These are phyloP conservation scores for Picathartes gymnocephalus DNA, from an alignment of 2,113 vertebrate species.

Conservation along the genomic window DNA sequence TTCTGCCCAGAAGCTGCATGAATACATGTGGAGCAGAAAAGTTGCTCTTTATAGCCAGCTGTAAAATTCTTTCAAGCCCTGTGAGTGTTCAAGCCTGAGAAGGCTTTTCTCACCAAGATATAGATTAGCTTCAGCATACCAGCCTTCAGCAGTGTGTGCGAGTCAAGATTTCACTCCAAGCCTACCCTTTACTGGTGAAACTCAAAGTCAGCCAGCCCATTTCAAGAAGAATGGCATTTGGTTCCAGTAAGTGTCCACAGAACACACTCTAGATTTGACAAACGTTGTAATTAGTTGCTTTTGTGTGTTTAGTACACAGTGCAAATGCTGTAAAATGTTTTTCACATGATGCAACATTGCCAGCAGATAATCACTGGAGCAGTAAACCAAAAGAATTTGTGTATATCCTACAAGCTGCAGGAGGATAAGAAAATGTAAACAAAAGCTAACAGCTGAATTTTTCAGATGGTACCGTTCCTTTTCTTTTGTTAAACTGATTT, in stretches of 20 bases:
- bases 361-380: conserved; percentile 57
- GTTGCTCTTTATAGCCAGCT: conserved; percentile 56
- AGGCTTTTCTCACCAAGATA: conserved; percentile 13
- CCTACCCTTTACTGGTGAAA: not conserved
- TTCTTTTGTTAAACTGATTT: not conserved
- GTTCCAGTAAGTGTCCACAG: not conserved
- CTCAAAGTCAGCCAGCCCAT: not conserved
- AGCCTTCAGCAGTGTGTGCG: not conserved
- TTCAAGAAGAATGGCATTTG: not conserved
- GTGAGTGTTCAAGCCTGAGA: conserved; percentile 32
- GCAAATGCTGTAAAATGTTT: conserved; percentile 41
- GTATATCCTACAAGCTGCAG: conserved; percentile 25
- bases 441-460: conserved; percentile 36
- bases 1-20: conserved; percentile 57
- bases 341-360: conserved; percentile 38
- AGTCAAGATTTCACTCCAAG: not conserved
- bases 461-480: not conserved
- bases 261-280: not conserved
- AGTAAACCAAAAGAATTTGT: conserved; percentile 58
- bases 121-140: not conserved
- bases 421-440: conserved; percentile 55
- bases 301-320: conserved; percentile 37
- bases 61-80: conserved; percentile 57
- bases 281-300: conserved; percentile 36
- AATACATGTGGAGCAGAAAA: conserved; percentile 61